Percentiles rank a stretch among this genome's conserved stretches.
phyloP scores from a whole-genome alignment of 2,113 vertebrate species.

The Xenopus tropicalis region DNA sequence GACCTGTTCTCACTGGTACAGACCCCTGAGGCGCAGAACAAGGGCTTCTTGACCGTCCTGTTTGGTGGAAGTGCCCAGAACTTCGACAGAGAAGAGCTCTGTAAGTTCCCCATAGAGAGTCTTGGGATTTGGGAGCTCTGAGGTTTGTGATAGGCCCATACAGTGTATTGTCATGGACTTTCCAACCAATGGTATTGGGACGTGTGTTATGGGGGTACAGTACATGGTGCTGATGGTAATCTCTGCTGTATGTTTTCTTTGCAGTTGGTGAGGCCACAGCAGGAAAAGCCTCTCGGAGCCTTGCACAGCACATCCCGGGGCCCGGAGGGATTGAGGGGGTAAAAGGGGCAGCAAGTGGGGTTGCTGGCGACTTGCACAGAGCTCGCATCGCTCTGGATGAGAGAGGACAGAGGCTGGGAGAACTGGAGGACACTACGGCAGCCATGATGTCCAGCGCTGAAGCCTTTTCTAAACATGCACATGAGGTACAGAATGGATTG shows the following conservation, averaged over 20 bases:
- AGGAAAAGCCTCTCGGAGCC: conserved; percentile 87
- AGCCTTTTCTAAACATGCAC: conserved; percentile 91
- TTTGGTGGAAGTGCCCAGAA: conserved; percentile 91
- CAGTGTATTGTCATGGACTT: too few relatives aligned
- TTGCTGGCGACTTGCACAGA: conserved; percentile 84
- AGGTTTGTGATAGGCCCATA: too few relatives aligned
- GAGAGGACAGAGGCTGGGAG: conserved; percentile 89
- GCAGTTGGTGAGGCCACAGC: conserved; percentile 91
- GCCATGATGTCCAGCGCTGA: conserved; percentile 96
- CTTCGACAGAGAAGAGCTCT: conserved; percentile 95
- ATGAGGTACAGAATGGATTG: conserved; percentile 74
- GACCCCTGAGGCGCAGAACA: conserved; percentile 94
- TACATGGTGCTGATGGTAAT: too few relatives aligned
- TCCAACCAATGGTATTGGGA: too few relatives aligned
- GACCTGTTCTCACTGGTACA: conserved; percentile 94
- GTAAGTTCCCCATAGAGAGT: conserved; percentile 65
- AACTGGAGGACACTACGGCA: conserved; percentile 91
- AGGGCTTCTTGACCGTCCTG: conserved; percentile 95
- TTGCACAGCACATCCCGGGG: conserved; percentile 95
- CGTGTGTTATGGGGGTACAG: too few relatives aligned
- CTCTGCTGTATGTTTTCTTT: conserved; percentile 9
- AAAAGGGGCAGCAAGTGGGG: conserved; percentile 83
- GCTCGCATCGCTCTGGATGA: conserved; percentile 92
- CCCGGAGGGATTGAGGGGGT: conserved; percentile 82
- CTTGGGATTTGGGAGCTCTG: too few relatives aligned